phyloP scores from a whole-genome alignment of 2,888 invertebrate genomes.

The Rhogogaster chlorosoma region DNA sequence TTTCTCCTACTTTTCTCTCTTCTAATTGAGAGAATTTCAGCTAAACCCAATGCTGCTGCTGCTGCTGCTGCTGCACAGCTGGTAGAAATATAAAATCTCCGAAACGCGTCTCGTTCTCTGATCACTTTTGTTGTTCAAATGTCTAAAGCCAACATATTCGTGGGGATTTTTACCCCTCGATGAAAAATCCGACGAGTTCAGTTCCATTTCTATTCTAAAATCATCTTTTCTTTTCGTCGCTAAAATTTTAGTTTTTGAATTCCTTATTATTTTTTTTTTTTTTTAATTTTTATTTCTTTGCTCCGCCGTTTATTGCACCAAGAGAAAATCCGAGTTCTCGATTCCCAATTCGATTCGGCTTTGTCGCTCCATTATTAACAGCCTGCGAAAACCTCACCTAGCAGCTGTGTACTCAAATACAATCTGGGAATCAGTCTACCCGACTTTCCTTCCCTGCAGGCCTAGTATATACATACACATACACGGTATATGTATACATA shows the following conservation, averaged over 20 bases:
- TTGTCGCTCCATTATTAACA: conserved; percentile 73
- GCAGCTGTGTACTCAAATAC: conserved; percentile 73
- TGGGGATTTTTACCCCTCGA: background rate
- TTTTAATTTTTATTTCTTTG: background rate
- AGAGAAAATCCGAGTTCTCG: background rate
- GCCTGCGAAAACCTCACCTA: conserved; percentile 67
- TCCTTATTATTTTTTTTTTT: background rate
- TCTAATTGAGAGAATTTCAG: conserved; percentile 72
- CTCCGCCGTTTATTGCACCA: background rate
- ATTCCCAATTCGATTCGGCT: conserved; percentile 49
- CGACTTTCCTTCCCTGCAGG: background rate
- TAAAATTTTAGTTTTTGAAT: background rate
- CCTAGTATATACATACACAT: background rate
- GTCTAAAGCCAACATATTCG: background rate
- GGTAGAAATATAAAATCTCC: background rate
- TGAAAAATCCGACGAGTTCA: background rate
- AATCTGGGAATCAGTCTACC: conserved; percentile 70
- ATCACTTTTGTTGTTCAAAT: conserved; percentile 35
- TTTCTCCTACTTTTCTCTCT: background rate
- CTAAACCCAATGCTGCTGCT: background rate
- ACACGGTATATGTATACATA: conserved; percentile 6
- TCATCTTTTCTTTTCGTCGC: background rate
- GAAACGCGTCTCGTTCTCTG: background rate
- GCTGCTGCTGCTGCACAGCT: background rate
- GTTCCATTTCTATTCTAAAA: conserved; percentile 9